phyloP scores from a whole-genome alignment of 2,888 invertebrate genomes.

The Eumacrocentrus americanus region DNA sequence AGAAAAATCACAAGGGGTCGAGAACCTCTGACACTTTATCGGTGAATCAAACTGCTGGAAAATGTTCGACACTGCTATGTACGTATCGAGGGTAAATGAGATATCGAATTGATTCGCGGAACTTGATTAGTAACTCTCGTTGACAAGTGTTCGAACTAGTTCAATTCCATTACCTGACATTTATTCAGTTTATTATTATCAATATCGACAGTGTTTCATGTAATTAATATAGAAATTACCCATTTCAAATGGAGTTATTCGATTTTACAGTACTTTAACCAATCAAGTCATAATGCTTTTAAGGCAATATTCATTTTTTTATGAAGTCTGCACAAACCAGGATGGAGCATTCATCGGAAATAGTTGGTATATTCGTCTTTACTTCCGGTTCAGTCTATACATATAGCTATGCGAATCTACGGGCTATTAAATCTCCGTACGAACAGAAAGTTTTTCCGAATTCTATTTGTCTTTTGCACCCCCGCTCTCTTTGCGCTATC shows the following conservation, averaged over 20 bases:
- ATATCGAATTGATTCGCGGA: not conserved
- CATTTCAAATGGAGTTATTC: too few species aligned
- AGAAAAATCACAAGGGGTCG: not conserved
- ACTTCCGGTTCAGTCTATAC: too few species aligned
- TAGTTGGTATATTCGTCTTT: too few species aligned
- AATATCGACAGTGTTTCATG: not conserved
- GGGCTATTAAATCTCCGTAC: slow-evolving; percentile 54
- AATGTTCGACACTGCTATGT: not conserved
- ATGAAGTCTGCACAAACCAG: too few species aligned
- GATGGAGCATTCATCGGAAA: too few species aligned
- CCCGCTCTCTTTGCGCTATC: slow-evolving; percentile 31
- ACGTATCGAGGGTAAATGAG: not conserved
- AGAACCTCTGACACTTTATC: too few species aligned
- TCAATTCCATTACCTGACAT: slow-evolving; percentile 4
- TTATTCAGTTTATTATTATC: not conserved
- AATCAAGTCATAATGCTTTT: too few species aligned
- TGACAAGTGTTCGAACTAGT: slow-evolving; percentile 8
- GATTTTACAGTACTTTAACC: too few species aligned
- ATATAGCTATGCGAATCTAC: too few species aligned
- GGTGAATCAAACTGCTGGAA: slow-evolving; percentile 8
- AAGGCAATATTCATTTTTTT: too few species aligned
- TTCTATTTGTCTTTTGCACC: slow-evolving; percentile 56
- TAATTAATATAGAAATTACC: not conserved
- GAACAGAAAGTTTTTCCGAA: slow-evolving; percentile 53
- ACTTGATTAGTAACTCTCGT: slow-evolving; percentile 5